Evolutionary conservation across 2,888 invertebrate genomes (phyloP).

Genomic region (Monochamus alternatus): DNA sequence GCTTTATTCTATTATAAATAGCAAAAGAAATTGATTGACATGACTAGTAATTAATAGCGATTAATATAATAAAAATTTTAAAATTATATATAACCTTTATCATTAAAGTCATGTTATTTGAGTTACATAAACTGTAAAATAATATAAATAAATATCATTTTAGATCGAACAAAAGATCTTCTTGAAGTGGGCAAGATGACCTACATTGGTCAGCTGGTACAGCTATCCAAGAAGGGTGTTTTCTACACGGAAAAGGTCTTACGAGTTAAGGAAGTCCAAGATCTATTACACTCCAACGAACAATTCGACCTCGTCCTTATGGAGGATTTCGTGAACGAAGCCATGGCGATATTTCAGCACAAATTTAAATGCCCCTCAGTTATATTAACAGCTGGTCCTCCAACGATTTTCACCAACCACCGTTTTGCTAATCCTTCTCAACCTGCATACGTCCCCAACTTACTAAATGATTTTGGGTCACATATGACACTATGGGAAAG

Average conservation of each 20-base stretch:
- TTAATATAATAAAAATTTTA: too few relatives aligned
- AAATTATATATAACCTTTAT: too few relatives aligned
- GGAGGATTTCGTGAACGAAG: constrained; percentile 62
- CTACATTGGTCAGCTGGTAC: constrained; percentile 12
- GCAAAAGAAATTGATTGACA: too few relatives aligned
- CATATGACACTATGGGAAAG: constrained; percentile 73
- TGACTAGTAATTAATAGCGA: too few relatives aligned
- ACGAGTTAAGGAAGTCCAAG: constrained; percentile 51
- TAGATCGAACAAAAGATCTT: constrained; percentile 7
- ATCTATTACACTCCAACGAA: constrained; percentile 56
- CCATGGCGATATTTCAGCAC: constrained; percentile 41
- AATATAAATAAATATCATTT: too few relatives aligned
- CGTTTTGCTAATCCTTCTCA: constrained; percentile 71
- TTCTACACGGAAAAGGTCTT: constrained; percentile 7
- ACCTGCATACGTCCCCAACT: constrained; percentile 72
- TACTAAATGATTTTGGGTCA: constrained; percentile 67
- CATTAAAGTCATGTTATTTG: too few relatives aligned
- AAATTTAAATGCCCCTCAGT: constrained; percentile 46
- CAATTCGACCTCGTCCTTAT: constrained; percentile 61
- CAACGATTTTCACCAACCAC: constrained; percentile 60
- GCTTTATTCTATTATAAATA: too few relatives aligned
- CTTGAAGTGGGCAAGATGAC: constrained; percentile 25
- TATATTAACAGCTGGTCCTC: constrained; percentile 38
- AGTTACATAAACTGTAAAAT: too few relatives aligned
- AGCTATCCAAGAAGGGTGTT: background rate